Percentiles rank a stretch among this genome's conserved stretches.
Evolutionary conservation across 1,140 invertebrate genomes (phyloP).

Genomic region (Saxidomus purpurata): DNA sequence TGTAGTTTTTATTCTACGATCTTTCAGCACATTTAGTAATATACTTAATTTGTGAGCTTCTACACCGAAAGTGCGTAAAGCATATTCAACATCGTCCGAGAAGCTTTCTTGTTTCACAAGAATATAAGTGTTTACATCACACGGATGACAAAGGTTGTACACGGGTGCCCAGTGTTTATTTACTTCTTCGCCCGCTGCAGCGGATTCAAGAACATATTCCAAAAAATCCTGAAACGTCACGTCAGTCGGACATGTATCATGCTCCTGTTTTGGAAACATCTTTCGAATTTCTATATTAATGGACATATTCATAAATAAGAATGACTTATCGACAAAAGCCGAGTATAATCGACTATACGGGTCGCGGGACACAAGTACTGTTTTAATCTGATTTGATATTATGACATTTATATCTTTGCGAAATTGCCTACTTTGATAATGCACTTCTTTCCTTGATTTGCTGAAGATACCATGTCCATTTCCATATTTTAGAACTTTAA

Average conservation of each 20-base stretch:
- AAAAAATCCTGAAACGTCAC: conserved; percentile 29
- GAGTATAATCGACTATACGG: too few relatives aligned
- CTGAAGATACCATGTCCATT: too few relatives aligned
- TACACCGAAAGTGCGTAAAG: background rate
- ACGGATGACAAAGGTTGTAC: conserved; percentile 4
- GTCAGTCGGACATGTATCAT: background rate
- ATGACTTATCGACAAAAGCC: too few relatives aligned
- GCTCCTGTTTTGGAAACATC: background rate
- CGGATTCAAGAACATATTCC: background rate
- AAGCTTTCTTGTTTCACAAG: conserved; percentile 34
- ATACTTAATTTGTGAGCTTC: background rate
- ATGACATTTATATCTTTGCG: too few relatives aligned
- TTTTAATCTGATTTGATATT: too few relatives aligned
- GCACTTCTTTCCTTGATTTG: too few relatives aligned
- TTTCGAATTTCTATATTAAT: background rate
- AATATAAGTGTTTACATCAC: conserved; percentile 4
- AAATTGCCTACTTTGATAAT: too few relatives aligned
- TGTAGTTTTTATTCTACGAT: background rate
- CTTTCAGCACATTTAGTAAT: background rate
- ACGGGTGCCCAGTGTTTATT: conserved; percentile 23
- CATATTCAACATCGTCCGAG: background rate
- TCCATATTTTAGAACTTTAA: too few relatives aligned
- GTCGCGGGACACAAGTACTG: too few relatives aligned
- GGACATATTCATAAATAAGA: background rate
- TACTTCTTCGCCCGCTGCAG: background rate